Base-by-base conservation (phyloP, 2,888 invertebrate genomes). In the Frankliniella intonsa region DNA sequence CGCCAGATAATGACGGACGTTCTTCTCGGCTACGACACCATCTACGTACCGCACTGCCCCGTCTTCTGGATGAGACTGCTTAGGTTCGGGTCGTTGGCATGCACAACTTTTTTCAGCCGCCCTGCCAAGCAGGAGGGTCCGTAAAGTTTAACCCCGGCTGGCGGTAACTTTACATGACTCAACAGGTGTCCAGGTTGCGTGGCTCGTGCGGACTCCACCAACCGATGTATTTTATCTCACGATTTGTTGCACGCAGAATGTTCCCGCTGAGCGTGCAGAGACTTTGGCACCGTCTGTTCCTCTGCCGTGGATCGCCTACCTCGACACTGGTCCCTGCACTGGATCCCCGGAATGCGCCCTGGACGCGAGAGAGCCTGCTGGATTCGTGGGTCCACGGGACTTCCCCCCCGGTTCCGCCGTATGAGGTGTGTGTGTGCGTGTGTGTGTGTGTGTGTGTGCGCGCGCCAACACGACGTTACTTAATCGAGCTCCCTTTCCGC, bases 21-120 rank as follows among this genome's bases (percentile, higher is more conserved):
- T 22, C 69, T 69, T n/a, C 69, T 22, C 22, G 69, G 22, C 69
- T 11, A 22, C 9, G 69, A 69, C 69, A n/a, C 69, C 1, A 22
- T 69, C 69, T 69, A 22, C 22, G n/a, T 22, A 8, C 69, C 69
- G 8, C 69, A 22, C 11, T 69, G 69, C 69, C 5, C 22, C 69
- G 69, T 69, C 69, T 69, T 69, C 69, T 69, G 69, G 69, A 69
- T 69, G 69, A n/a, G 69, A 22, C n/a, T 69, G 5, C 22, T 69
- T 22, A 22, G 69, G 69, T 69, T 17, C 17, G 55, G 55, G 55
- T 17, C 10, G 51, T 12, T 55, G 55, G 51, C 10, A 51, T n/a
- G n/a, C n/a, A n/a, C n/a, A n/a, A 38, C 38, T 38, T 38, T 38
- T 38, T 38, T 38, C 38, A 38, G 38, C 5, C 38, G 38, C 55